Conservation (phyloP, 1,140 invertebrate species). For the Caenorhabditis tropicalis region DNA sequence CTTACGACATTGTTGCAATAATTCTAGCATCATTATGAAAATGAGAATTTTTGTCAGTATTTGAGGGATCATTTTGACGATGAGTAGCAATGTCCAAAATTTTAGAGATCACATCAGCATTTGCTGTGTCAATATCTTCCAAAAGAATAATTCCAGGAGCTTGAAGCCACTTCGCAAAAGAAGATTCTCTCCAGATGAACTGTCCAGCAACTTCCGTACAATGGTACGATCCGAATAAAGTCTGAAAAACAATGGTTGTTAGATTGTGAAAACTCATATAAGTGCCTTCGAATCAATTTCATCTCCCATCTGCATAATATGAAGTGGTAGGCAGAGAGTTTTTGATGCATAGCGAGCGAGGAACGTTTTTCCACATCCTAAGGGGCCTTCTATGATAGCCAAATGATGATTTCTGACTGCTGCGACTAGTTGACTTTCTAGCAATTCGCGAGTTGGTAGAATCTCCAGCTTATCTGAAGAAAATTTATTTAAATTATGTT, state of each 20-base stretch:
- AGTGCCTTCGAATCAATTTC: constrained; percentile 90
- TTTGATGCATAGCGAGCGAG: constrained; percentile 87
- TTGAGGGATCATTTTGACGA: constrained; percentile 75
- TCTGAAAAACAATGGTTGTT: constrained; percentile 72
- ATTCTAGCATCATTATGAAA: not conserved
- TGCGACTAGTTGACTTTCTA: not conserved
- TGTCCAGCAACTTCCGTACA: constrained; percentile 96
- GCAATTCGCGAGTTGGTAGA: constrained; percentile 24
- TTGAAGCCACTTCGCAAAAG: constrained; percentile 85
- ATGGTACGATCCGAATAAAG: constrained; percentile 89
- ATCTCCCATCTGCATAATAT: constrained; percentile 89
- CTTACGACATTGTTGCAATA: constrained; percentile 15
- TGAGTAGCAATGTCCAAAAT: constrained; percentile 85
- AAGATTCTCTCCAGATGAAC: constrained; percentile 93
- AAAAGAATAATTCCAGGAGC: constrained; percentile 89
- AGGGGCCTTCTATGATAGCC: constrained; percentile 77
- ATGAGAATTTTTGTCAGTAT: not conserved
- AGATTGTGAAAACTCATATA: not conserved
- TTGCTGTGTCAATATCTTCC: constrained; percentile 93
- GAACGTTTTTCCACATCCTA: constrained; percentile 92
- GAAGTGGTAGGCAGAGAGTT: constrained; percentile 76
- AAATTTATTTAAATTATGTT: not conserved
- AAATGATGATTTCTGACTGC: constrained; percentile 26
- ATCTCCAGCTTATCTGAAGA: constrained; percentile 24
- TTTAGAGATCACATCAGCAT: constrained; percentile 88